A percentile compares a stretch with the other conserved stretches of the same genome.
phyloP scores from a whole-genome alignment of 2,113 vertebrate species.

The Machaerirhynchus nigripectus region DNA sequence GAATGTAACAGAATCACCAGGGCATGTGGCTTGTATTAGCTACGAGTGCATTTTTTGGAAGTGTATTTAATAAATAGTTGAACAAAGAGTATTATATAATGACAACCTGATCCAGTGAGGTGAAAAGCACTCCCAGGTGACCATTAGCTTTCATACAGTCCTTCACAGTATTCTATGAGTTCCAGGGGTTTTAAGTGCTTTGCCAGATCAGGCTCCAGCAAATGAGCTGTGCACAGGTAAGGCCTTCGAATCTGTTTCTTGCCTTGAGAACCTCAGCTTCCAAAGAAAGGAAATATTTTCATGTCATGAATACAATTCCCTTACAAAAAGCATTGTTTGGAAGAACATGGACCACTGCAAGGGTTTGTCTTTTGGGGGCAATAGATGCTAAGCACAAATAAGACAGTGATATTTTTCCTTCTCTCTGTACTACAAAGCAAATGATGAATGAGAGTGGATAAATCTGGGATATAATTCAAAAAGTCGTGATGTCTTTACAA shows the following conservation, averaged over 20 bases:
- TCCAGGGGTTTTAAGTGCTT: neutral
- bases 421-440: neutral
- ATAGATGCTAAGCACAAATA: neutral
- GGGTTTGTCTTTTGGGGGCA: neutral
- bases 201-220: neutral
- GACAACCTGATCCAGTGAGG: neutral
- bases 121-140: slow-evolving; percentile 4
- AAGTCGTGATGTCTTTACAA: neutral
- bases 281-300: neutral
- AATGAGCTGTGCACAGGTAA: neutral
- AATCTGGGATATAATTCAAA: neutral
- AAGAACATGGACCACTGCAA: neutral
- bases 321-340: neutral
- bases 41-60: neutral
- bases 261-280: neutral
- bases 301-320: neutral
- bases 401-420: neutral
- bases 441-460: neutral
- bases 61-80: neutral
- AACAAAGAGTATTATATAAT: neutral
- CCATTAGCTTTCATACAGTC: neutral
- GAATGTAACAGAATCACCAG: neutral
- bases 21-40: neutral
- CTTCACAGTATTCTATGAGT: neutral
- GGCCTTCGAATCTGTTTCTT: neutral